Evolutionary conservation across 2,113 vertebrate species (phyloP).

Genomic region (Salvelinus fontinalis): DNA sequence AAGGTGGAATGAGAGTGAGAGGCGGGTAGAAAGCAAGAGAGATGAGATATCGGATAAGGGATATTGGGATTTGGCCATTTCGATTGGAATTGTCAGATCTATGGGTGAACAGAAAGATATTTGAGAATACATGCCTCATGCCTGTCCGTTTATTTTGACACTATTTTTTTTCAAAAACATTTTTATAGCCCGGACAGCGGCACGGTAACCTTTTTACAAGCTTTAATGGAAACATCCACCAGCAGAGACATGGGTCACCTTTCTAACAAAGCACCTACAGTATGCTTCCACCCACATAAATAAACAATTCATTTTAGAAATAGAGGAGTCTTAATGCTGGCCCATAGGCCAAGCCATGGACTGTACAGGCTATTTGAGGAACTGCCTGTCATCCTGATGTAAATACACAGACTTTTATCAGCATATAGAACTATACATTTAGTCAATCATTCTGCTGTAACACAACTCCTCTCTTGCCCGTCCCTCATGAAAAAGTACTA

Average conservation of each 20-base stretch:
- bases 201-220: conserved; percentile 51
- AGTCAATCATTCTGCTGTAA: conserved; percentile 27
- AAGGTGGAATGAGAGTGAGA: too few species aligned
- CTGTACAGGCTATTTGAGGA: conserved; percentile 34
- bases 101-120: conserved; percentile 48
- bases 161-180: conserved; percentile 23
- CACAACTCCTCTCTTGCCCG: conserved; percentile 28
- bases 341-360: conserved; percentile 24
- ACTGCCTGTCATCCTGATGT: conserved; percentile 24
- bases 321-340: conserved; percentile 56
- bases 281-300: conserved; percentile 76
- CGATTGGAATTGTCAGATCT: conserved; percentile 54
- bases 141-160: conserved; percentile 39
- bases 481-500: too few species aligned
- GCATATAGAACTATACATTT: conserved; percentile 29
- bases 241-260: conserved; percentile 39
- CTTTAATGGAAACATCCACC: conserved; percentile 63
- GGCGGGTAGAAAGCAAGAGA: too few species aligned
- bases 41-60: conserved; percentile 21
- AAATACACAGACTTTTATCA: conserved; percentile 41
- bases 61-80: conserved; percentile 57
- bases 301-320: conserved; percentile 68
- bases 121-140: conserved; percentile 59
- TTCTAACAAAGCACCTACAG: conserved; percentile 69
- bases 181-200: conserved; percentile 32